These are phyloP conservation scores for Phengaris arion DNA, from an alignment of 2,888 invertebrate genomes.

Conservation along the genomic window DNA sequence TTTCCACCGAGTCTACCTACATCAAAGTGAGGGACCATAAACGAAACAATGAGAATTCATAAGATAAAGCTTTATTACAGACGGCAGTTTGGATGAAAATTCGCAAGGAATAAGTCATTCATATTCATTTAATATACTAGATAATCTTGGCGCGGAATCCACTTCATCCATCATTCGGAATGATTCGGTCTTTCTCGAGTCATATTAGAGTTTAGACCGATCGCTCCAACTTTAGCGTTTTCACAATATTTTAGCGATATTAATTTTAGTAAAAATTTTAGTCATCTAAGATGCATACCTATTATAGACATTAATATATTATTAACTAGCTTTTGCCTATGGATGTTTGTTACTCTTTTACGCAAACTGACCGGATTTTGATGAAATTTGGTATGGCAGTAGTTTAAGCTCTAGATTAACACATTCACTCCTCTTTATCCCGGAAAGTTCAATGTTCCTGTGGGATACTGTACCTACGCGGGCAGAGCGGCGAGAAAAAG, in stretches of 20 bases:
- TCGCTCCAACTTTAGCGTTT: slow-evolving; percentile 22
- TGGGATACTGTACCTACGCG: too few species aligned
- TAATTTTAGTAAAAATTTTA: neutral
- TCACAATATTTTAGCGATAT: slow-evolving; percentile 6
- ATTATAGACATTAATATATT: too few species aligned
- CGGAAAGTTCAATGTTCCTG: too few species aligned
- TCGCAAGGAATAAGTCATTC: slow-evolving; percentile 28
- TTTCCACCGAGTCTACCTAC: neutral
- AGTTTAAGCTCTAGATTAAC: too few species aligned
- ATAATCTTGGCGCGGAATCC: slow-evolving; percentile 41
- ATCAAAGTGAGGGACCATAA: neutral
- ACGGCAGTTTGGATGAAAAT: slow-evolving; percentile 18
- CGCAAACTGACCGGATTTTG: too few species aligned
- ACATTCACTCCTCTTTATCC: too few species aligned
- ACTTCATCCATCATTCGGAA: slow-evolving; percentile 60
- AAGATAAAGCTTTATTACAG: slow-evolving; percentile 17
- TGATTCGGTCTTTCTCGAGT: slow-evolving; percentile 41
- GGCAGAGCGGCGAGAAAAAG: too few species aligned
- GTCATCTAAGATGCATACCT: too few species aligned
- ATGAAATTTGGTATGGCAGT: too few species aligned
- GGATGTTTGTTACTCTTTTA: too few species aligned
- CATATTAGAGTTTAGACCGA: slow-evolving; percentile 34
- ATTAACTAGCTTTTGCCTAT: too few species aligned
- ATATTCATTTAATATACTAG: slow-evolving; percentile 33
- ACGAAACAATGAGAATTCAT: neutral